These are phyloP conservation scores for Acleris literana DNA, from an alignment of 2,888 invertebrate genomes.

Conservation along the genomic window DNA sequence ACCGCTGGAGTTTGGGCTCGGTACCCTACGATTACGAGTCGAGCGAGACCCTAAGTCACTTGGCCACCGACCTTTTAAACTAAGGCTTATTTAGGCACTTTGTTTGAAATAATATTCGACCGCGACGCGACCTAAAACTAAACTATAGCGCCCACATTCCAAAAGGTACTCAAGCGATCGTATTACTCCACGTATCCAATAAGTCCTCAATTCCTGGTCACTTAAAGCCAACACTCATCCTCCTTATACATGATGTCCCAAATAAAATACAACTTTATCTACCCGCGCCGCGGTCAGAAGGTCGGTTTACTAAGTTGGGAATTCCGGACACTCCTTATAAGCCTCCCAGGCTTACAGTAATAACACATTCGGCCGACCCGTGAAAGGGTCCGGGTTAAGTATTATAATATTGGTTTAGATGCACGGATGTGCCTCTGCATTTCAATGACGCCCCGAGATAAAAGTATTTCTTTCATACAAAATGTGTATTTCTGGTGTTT, in stretches of 20 bases:
- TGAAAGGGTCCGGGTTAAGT: conserved; percentile 26
- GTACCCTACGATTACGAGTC: no score
- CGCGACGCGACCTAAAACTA: no score
- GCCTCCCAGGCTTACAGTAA: conserved; percentile 31
- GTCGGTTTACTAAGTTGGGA: conserved; percentile 29
- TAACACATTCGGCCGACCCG: conserved; percentile 32
- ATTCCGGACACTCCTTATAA: conserved; percentile 35
- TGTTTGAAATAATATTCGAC: no score
- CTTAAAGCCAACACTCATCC: conserved; percentile 14
- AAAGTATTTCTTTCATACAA: conserved; percentile 12
- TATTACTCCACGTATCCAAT: no score
- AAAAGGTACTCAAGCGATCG: no score
- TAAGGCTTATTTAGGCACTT: no score
- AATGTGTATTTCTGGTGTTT: background rate
- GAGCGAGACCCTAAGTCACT: no score
- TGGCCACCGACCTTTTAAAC: no score
- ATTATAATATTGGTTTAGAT: conserved; percentile 36
- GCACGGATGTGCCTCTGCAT: conserved; percentile 34
- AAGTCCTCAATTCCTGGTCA: no score
- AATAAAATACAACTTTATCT: conserved; percentile 31
- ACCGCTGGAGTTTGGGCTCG: no score
- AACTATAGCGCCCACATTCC: no score
- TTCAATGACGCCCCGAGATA: conserved; percentile 22
- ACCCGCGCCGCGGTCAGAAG: conserved; percentile 23
- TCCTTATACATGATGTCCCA: conserved; percentile 3